Percentiles rank a stretch among this genome's conserved stretches.
Conservation (phyloP, 2,797 vertebrate genomes). For the Acanthiza pusilla region DNA sequence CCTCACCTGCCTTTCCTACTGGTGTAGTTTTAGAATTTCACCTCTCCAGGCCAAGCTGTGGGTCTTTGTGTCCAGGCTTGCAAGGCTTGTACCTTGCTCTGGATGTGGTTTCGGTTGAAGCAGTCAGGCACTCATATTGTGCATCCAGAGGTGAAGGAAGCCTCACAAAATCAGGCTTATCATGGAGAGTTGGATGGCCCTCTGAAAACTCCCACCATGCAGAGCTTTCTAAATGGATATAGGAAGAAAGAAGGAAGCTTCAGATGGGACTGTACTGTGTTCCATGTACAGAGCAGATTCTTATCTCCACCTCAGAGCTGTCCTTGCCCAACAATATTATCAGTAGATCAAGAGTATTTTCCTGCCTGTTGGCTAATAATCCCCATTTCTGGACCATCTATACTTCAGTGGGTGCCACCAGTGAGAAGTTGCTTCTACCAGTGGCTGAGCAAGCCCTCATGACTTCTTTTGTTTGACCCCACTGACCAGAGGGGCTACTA, state of each 20-base stretch:
- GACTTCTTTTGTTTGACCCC: slow-evolving; percentile 18
- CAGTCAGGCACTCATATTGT: background rate
- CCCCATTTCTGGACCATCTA: background rate
- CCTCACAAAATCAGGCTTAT: background rate
- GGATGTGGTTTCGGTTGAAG: background rate
- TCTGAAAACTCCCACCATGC: background rate
- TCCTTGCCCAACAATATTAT: background rate
- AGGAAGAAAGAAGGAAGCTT: background rate
- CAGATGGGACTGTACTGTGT: background rate
- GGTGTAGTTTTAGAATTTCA: background rate
- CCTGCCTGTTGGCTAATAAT: background rate
- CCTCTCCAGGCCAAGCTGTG: background rate
- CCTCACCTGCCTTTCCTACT: background rate
- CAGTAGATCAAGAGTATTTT: background rate
- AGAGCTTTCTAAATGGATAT: background rate
- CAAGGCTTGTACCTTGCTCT: background rate
- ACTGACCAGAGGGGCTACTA: background rate
- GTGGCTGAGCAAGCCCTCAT: background rate
- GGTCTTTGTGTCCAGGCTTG: background rate
- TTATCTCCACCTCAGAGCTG: background rate
- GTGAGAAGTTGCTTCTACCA: background rate
- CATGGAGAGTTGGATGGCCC: background rate
- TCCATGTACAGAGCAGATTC: background rate
- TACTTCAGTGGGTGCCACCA: background rate
- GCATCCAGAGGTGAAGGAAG: background rate